Conservation (phyloP, 2,797 vertebrate genomes). For the Miichthys miiuy region DNA sequence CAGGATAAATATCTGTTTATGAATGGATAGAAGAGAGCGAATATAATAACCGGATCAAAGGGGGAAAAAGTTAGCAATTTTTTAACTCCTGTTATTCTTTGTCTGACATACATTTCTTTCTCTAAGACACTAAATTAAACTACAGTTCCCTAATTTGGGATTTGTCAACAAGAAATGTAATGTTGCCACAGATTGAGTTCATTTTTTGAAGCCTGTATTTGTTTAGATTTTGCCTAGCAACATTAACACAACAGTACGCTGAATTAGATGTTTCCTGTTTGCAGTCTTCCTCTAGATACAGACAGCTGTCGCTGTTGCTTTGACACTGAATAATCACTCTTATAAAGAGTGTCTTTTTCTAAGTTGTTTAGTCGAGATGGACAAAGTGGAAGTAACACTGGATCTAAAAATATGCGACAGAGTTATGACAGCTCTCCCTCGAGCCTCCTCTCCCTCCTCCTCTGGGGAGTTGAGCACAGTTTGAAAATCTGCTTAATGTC, state of each 20-base stretch:
- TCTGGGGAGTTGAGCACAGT: not conserved
- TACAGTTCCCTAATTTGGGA: not conserved
- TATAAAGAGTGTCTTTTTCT: not conserved
- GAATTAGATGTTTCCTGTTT: not conserved
- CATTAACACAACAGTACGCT: not conserved
- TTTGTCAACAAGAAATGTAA: not conserved
- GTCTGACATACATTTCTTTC: not conserved
- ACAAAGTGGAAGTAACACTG: not conserved
- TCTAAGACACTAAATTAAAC: not conserved
- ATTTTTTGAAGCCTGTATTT: not conserved
- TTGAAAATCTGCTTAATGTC: not conserved
- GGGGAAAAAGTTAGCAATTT: too few species aligned
- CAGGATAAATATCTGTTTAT: not conserved
- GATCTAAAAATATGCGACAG: not conserved
- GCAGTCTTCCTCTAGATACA: not conserved
- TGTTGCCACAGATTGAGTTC: not conserved
- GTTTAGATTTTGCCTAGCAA: not conserved
- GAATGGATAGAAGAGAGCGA: not conserved
- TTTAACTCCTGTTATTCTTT: not conserved
- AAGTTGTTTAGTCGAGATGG: not conserved
- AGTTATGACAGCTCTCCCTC: not conserved
- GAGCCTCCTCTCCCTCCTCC: too few species aligned
- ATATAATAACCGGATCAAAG: not conserved
- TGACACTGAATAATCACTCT: not conserved
- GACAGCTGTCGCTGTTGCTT: not conserved